These are phyloP conservation scores for Salvelinus namaycush DNA, from an alignment of 2,113 vertebrate species.

Conservation along the genomic window DNA sequence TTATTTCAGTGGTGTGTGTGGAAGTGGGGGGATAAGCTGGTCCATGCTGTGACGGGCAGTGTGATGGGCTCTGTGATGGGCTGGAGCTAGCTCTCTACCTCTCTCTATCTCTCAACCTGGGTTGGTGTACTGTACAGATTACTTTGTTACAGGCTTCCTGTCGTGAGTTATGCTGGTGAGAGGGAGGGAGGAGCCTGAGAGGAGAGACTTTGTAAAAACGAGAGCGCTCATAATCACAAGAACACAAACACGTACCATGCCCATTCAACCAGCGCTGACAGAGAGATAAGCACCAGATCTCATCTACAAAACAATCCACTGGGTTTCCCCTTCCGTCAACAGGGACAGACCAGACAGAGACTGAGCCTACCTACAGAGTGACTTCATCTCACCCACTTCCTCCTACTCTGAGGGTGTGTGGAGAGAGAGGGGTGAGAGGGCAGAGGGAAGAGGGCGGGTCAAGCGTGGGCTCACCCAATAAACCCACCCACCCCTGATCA, in stretches of 20 bases:
- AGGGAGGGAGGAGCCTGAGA: conserved; percentile 52
- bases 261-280: neutral
- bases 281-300: conserved; percentile 13
- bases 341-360: conserved; percentile 1
- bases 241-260: conserved; percentile 12
- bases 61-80: conserved; percentile 46
- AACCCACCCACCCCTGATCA: conserved; percentile 31
- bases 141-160: conserved; percentile 55
- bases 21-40: conserved; percentile 38
- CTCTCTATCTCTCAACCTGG: neutral
- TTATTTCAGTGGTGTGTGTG: conserved; percentile 52
- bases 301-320: neutral
- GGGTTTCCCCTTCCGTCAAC: no score
- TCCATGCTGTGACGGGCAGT: conserved; percentile 1
- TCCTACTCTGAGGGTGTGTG: conserved; percentile 3
- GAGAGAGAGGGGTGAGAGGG: conserved; percentile 8
- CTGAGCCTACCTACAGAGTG: neutral
- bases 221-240: conserved; percentile 6
- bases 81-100: conserved; percentile 28
- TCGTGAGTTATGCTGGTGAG: conserved; percentile 31
- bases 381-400: conserved; percentile 6
- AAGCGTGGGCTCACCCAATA: conserved; percentile 56
- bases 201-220: conserved; percentile 2
- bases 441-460: conserved; percentile 20
- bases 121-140: conserved; percentile 61